Evolutionary conservation across 2,888 invertebrate species (phyloP).

Genomic region (Chironomus riparius): DNA sequence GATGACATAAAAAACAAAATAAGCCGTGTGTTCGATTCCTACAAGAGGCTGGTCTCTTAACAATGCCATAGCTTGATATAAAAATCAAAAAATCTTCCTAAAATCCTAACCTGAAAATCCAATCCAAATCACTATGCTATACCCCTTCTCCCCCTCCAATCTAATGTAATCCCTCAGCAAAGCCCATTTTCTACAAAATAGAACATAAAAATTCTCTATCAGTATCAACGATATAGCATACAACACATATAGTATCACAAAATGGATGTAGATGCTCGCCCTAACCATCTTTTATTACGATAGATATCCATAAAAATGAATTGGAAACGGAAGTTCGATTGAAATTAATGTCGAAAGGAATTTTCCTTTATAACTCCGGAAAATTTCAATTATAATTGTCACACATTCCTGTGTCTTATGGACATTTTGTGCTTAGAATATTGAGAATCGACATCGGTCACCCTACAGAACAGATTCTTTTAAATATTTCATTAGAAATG

Average conservation of each 20-base stretch:
- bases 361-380: neutral
- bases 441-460: neutral
- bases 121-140: too few species aligned
- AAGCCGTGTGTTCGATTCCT: too few species aligned
- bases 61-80: too few species aligned
- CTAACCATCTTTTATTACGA: too few species aligned
- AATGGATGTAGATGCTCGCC: neutral
- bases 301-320: neutral
- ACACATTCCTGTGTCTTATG: neutral
- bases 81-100: too few species aligned
- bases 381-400: constrained; percentile 7
- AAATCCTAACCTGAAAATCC: too few species aligned
- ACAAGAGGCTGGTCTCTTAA: too few species aligned
- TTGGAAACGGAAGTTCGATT: neutral
- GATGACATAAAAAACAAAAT: too few species aligned
- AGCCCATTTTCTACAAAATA: neutral
- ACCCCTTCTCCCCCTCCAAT: too few species aligned
- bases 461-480: neutral
- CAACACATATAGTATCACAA: neutral
- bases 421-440: neutral
- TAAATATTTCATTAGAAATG: neutral
- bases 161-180: too few species aligned
- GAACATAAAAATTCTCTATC: neutral
- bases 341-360: neutral
- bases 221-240: neutral